These are phyloP conservation scores for Sardinella longiceps DNA, from an alignment of 2,797 vertebrate genomes.

Conservation along the genomic window DNA sequence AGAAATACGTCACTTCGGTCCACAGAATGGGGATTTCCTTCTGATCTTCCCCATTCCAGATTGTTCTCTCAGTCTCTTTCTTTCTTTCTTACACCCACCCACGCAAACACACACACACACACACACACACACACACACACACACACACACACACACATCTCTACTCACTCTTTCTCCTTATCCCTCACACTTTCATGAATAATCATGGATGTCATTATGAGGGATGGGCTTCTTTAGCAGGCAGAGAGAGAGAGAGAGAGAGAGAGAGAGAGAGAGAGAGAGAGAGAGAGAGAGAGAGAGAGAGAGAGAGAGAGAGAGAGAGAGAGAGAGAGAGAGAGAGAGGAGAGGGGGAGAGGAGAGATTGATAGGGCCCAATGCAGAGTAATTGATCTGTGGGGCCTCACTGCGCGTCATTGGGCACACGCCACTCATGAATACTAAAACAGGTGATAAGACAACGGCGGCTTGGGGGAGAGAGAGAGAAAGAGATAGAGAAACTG, in stretches of 20 bases:
- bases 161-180: conserved; percentile 11
- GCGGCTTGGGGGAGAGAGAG: neutral
- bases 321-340: neutral
- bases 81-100: conserved; percentile 6
- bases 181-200: conserved; percentile 36
- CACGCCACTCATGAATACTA: conserved; percentile 49
- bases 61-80: conserved; percentile 5
- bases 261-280: conserved; percentile 55
- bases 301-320: conserved; percentile 55
- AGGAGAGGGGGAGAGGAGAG: neutral
- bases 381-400: conserved; percentile 60
- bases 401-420: conserved; percentile 30
- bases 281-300: neutral
- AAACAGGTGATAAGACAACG: conserved; percentile 38
- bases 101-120: neutral
- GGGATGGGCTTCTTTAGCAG: conserved; percentile 56
- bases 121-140: conserved; percentile 4
- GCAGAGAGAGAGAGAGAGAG: conserved; percentile 55
- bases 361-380: conserved; percentile 47
- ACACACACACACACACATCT: neutral
- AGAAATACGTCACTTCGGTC: neutral
- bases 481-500: conserved; percentile 11
- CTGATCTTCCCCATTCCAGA: neutral
- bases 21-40: conserved; percentile 30
- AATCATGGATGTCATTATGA: conserved; percentile 66